Percentiles rank a stretch among this genome's conserved stretches.
These are phyloP conservation scores for Nebria ingens DNA, from an alignment of 1,140 invertebrate genomes.

Conservation along the genomic window DNA sequence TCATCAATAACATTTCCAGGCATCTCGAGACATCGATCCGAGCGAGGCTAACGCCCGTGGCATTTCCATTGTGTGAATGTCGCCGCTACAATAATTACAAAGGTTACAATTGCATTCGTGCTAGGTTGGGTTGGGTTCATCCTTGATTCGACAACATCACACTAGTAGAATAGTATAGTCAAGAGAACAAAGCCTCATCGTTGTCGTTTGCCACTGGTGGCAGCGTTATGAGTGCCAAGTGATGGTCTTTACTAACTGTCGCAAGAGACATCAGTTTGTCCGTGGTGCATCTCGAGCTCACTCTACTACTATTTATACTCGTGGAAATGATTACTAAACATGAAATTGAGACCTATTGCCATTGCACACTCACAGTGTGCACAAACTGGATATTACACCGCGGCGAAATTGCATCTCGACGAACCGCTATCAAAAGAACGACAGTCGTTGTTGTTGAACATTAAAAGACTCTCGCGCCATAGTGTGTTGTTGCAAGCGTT, in stretches of 20 bases:
- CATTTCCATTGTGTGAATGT: slow-evolving; percentile 9
- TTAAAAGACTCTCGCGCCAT: background rate
- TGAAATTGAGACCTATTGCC: slow-evolving; percentile 8
- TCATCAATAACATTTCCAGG: slow-evolving; percentile 3
- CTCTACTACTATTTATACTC: background rate
- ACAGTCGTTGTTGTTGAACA: background rate
- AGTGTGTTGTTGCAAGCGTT: no score
- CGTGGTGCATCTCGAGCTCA: background rate
- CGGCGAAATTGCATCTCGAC: background rate
- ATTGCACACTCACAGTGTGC: background rate
- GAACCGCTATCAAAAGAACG: background rate
- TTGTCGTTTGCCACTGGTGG: background rate
- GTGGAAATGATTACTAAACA: background rate
- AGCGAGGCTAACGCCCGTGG: background rate
- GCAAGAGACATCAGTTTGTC: slow-evolving; percentile 5
- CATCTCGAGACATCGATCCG: background rate
- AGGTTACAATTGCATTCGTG: background rate
- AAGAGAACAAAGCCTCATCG: background rate
- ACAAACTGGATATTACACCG: background rate
- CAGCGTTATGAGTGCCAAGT: background rate
- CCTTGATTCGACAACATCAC: slow-evolving; percentile 1
- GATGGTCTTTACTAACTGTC: background rate
- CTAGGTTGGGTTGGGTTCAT: background rate
- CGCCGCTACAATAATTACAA: slow-evolving; percentile 9
- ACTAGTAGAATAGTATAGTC: background rate